Base-by-base conservation (phyloP, 2,888 invertebrate species). In the Drosophila parthenogenetica region DNA sequence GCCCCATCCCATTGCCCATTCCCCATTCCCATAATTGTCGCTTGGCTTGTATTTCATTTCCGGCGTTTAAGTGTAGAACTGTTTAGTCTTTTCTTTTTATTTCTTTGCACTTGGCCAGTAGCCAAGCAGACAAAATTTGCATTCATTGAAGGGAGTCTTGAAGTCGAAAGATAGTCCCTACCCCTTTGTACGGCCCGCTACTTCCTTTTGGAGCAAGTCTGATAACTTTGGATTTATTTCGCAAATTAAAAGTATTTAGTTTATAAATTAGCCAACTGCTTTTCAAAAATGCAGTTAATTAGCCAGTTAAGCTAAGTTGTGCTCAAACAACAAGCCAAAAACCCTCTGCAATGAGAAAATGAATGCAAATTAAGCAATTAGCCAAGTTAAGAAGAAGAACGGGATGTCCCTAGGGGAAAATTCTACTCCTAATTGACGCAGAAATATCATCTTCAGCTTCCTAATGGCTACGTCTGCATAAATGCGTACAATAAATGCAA, bases 281-380 rank as follows among this genome's bases (percentile, higher is more conserved):
- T 78, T 69, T 48, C 60, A 57, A 68, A 72, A 69, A 51, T 62
- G 53, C 54, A 71, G 83, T 83, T 80, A 88, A 83, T 83, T 86
- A 83, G 76, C 66, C 14, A 29, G n/a, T n/a, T n/a, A n/a, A n/a
- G n/a, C n/a, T n/a, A 32, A 50, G 49, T 50, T 59, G n/a, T 65
- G 63, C 65, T 64, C 69, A 65, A 84, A 65, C 60, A 71, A 48
- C 29, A 46, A 32, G 49, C 42, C 25, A 37, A 16, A 43, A 37
- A 58, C 32, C 13, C 13, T 54, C 13, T 39, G 10, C 65, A 81
- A 42, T 65, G 49, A 49, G 46, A 55, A 73, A 69, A 69, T 69
- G 69, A 60, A 68, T 58, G 57, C 82, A 88, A 82, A 82, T 88
- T 69, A 76, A 76, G 89, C 80, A 82, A 86, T 83, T 83, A 71